Base-by-base conservation (phyloP, 2,113 vertebrate species). In the Mesocricetus auratus region DNA sequence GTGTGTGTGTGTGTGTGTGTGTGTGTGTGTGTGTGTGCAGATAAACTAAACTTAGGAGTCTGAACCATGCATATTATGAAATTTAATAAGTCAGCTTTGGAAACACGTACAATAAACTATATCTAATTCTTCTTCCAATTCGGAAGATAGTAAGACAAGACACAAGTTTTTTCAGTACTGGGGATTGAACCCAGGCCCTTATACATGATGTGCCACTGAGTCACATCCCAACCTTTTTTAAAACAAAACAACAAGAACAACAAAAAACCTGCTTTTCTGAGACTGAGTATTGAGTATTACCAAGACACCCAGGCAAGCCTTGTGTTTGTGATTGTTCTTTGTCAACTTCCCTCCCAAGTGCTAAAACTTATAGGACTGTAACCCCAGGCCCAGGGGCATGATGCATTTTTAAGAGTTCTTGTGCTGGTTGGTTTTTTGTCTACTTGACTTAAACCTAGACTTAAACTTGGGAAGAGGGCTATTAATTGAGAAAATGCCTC, bases 1-100 rank as follows among this genome's bases (percentile, higher is more conserved):
- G 39, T 22, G 81, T 64, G 58, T 19, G 82, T 26, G 89, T 45
- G 22, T 86, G 81, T 85, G 56, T 74, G 24, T 53, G n/a, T 64
- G 36, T 16, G 58, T 60, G 17, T 75, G 4, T 47, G 60, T 64
- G 82, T 85, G 24, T 31, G 62, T 47, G 24, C 16, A 39, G 19
- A 45, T 81, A 92, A 92, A 45, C 26, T 81, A 92, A 92, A 45
- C 31, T 81, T 74, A 81, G 16, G 19, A 82, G 74, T n/a, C 60
- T 73, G 36, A 26, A 39, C 11, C 85, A 9, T 69, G 15, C 7
- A 11, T 42, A 16, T 82, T 66, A 88, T 96, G 5, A 39, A 85
- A 31, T 83, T 81, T 26, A 60, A 82, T 53, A 60, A 39, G 12
- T 83, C n/a, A 62, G 36, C 19, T 94, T 56, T 95, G 26, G 90